Conservation (phyloP, 1,140 invertebrate species). For the Megalonaias nervosa region DNA sequence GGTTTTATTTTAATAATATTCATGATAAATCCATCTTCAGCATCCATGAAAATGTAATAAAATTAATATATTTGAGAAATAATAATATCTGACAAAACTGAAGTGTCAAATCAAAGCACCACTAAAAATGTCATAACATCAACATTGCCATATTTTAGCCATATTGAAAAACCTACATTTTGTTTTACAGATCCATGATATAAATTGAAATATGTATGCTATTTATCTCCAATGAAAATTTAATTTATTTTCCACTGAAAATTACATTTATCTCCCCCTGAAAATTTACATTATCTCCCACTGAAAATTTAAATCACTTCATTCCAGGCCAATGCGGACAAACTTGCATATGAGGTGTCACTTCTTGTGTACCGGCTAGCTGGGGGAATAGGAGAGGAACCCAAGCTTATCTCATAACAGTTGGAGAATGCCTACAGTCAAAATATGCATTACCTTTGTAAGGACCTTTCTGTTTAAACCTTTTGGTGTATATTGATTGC, state of each 20-base stretch:
- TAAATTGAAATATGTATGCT: not conserved
- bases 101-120: too few relatives aligned
- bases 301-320: not conserved
- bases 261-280: not conserved
- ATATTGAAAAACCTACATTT: not conserved
- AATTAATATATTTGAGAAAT: too few relatives aligned
- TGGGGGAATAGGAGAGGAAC: slow-evolving; percentile 27
- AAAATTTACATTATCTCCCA: not conserved
- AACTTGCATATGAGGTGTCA: slow-evolving; percentile 14
- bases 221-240: not conserved
- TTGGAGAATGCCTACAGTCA: too few relatives aligned
- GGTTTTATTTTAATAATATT: too few relatives aligned
- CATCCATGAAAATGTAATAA: too few relatives aligned
- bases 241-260: not conserved
- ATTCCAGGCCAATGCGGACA: slow-evolving; percentile 15
- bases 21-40: too few relatives aligned
- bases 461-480: too few relatives aligned
- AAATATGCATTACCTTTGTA: too few relatives aligned
- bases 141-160: too few relatives aligned
- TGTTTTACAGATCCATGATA: not conserved
- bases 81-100: too few relatives aligned
- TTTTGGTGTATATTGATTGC: too few relatives aligned
- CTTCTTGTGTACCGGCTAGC: slow-evolving; percentile 19
- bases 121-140: too few relatives aligned
- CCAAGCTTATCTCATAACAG: not conserved